phyloP scores from a whole-genome alignment of 1,140 invertebrate genomes.

The Drosophila kohkoa region DNA sequence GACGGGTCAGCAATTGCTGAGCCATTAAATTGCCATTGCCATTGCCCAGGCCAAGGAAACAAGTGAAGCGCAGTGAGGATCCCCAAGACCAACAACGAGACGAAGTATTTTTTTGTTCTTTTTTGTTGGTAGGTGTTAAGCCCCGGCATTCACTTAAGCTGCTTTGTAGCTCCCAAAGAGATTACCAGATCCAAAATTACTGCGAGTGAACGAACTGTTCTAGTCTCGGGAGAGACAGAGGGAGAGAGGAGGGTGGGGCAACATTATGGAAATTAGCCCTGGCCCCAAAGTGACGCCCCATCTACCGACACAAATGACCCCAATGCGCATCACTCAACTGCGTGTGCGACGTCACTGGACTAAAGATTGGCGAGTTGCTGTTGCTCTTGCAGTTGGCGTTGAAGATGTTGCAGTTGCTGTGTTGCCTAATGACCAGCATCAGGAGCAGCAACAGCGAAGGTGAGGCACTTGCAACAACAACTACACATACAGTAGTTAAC shows the following conservation, averaged over 20 bases:
- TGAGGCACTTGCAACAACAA: slow-evolving; percentile 51
- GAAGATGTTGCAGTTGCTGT: slow-evolving; percentile 1
- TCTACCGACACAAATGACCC: slow-evolving; percentile 69
- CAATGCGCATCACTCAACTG: slow-evolving; percentile 55
- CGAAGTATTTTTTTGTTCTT: too few relatives aligned
- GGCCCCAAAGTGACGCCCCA: slow-evolving; percentile 73
- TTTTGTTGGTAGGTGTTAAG: slow-evolving; percentile 55
- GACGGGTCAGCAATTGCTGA: slow-evolving; percentile 73
- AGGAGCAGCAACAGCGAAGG: slow-evolving; percentile 33
- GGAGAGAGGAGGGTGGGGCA: not conserved
- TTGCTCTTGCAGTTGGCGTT: not conserved
- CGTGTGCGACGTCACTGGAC: slow-evolving; percentile 47
- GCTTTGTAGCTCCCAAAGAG: slow-evolving; percentile 30
- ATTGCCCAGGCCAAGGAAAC: slow-evolving; percentile 60
- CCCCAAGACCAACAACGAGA: not conserved
- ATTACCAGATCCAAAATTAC: slow-evolving; percentile 39
- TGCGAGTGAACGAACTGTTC: slow-evolving; percentile 55
- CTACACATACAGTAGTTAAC: slow-evolving; percentile 29
- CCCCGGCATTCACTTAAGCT: slow-evolving; percentile 57
- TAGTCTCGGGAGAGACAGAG: slow-evolving; percentile 9
- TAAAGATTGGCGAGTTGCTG: not conserved
- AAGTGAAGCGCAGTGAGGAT: slow-evolving; percentile 30
- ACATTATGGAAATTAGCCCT: slow-evolving; percentile 77
- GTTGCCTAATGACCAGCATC: slow-evolving; percentile 66
- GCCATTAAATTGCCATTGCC: slow-evolving; percentile 74